Conservation (phyloP, 2,797 vertebrate species). For the Amblyopsis hoosieri region DNA sequence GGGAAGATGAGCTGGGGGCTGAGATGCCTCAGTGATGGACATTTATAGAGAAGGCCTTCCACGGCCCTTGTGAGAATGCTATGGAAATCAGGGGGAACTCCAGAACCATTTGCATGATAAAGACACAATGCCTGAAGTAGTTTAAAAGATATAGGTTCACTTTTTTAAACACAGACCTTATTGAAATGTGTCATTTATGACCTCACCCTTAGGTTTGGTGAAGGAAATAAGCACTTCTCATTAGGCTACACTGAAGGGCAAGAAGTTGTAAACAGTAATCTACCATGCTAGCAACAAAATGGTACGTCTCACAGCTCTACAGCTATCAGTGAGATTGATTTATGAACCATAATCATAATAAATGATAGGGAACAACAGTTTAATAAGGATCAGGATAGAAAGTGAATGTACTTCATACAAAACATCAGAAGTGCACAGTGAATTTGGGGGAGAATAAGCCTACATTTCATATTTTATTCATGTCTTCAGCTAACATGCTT, state of each 20-base stretch:
- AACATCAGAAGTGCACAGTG: background rate
- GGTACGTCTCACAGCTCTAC: too few relatives aligned
- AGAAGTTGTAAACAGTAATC: too few relatives aligned
- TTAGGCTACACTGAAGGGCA: too few relatives aligned
- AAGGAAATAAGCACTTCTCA: too few relatives aligned
- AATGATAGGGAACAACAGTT: too few relatives aligned
- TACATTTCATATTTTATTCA: background rate
- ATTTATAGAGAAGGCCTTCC: slow-evolving; percentile 11
- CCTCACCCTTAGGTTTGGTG: too few relatives aligned
- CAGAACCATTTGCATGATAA: slow-evolving; percentile 9
- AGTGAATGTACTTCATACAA: background rate
- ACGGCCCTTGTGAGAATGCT: slow-evolving; percentile 1
- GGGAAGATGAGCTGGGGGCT: slow-evolving; percentile 9
- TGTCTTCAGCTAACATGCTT: background rate
- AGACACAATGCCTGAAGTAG: background rate
- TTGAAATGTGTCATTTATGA: too few relatives aligned
- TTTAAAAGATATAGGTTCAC: background rate
- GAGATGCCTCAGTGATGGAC: slow-evolving; percentile 2
- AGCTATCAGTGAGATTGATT: too few relatives aligned
- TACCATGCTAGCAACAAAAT: too few relatives aligned
- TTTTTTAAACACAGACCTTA: too few relatives aligned
- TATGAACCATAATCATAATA: too few relatives aligned
- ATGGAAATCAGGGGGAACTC: slow-evolving; percentile 14
- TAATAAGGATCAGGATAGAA: too few relatives aligned
- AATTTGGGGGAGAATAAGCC: background rate